Conservation (phyloP, 2,888 invertebrate species). For the Acanthoscelides obtectus region DNA sequence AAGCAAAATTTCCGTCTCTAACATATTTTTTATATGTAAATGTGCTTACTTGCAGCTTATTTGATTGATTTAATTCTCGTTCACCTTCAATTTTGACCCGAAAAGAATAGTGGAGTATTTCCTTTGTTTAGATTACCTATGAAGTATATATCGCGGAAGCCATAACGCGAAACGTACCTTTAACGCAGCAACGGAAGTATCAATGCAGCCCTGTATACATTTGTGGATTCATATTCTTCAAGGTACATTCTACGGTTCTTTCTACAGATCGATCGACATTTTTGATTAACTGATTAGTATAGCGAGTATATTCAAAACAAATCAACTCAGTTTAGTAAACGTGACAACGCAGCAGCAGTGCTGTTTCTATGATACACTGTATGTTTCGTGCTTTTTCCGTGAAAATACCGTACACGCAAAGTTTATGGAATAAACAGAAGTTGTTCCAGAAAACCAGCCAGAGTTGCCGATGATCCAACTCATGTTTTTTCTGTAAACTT, state of each 20-base stretch:
- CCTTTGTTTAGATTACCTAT: not conserved
- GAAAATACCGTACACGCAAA: too few relatives aligned
- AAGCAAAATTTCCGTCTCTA: too few relatives aligned
- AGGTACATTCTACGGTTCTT: not conserved
- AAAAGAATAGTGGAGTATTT: not conserved
- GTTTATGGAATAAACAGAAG: too few relatives aligned
- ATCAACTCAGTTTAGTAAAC: not conserved
- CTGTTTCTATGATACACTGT: not conserved
- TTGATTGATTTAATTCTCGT: not conserved
- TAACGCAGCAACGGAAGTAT: not conserved
- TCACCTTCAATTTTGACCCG: not conserved
- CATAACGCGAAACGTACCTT: not conserved
- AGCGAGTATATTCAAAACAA: not conserved
- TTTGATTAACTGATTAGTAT: not conserved
- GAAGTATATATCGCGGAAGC: not conserved
- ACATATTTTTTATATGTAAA: too few relatives aligned
- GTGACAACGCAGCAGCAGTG: not conserved
- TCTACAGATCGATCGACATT: not conserved
- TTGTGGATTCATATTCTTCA: not conserved
- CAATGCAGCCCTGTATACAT: not conserved
- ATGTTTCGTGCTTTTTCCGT: not conserved
- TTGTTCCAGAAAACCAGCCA: too few relatives aligned
- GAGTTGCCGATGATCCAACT: too few relatives aligned
- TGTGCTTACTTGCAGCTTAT: too few relatives aligned
- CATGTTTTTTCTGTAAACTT: too few relatives aligned